A percentile compares a stretch with the other conserved stretches of the same genome.
phyloP scores from a whole-genome alignment of 2,888 invertebrate genomes.

The Bimastos eiseni region DNA sequence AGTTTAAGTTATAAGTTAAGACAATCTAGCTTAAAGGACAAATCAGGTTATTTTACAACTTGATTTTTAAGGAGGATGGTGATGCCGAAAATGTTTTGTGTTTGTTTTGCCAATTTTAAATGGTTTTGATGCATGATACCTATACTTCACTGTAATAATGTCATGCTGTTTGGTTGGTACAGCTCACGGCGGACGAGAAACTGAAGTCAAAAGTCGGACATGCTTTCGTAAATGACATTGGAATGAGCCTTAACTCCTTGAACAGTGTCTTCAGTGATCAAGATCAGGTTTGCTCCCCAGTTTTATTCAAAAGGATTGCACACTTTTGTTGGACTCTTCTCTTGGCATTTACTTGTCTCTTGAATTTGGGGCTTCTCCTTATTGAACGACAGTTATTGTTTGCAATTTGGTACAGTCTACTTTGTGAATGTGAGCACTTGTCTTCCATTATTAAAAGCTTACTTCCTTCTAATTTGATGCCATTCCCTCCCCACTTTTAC shows the following conservation, averaged over 20 bases:
- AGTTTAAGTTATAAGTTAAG: too few relatives aligned
- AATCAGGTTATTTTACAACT: background rate
- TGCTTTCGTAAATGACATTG: background rate
- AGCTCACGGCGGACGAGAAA: background rate
- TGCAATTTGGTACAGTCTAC: too few relatives aligned
- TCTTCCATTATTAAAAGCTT: too few relatives aligned
- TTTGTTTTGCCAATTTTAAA: background rate
- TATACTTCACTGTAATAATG: background rate
- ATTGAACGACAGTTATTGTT: too few relatives aligned
- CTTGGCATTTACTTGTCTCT: too few relatives aligned
- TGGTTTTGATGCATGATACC: background rate
- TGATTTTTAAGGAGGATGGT: background rate
- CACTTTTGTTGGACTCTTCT: too few relatives aligned
- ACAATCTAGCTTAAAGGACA: background rate
- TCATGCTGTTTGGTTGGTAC: background rate
- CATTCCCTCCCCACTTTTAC: too few relatives aligned
- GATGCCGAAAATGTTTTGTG: background rate
- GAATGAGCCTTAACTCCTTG: conserved; percentile 3
- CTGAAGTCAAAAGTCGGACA: background rate
- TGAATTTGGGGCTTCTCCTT: too few relatives aligned
- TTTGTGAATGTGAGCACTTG: too few relatives aligned
- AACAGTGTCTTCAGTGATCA: conserved; percentile 22
- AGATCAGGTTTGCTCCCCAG: background rate
- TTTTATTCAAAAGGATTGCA: too few relatives aligned
- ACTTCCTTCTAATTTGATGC: too few relatives aligned